Evolutionary conservation across 2,888 invertebrate genomes (phyloP), one percentile per base, ranked within the genome.

Genomic region (Parasteatoda lunata): DNA sequence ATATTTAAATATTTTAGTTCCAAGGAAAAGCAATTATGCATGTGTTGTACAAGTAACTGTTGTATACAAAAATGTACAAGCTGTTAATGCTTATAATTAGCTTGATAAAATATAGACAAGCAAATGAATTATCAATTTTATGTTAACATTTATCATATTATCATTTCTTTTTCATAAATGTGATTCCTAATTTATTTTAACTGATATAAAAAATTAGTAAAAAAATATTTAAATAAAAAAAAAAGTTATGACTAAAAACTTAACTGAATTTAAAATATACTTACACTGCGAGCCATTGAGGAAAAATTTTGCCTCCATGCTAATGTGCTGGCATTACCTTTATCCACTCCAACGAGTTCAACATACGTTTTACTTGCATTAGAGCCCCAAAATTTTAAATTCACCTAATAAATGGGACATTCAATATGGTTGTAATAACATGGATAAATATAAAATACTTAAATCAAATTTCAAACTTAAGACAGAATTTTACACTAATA

Each of bases 301-400:
- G 90, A 91, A 90, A 92, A 92, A 69, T 91, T 91, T 80, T 92
- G 91, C 88, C 91, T 91, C 88, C 92, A 89, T 51, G 91, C 84
- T 92, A 91, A 81, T 91, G 90, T n/a, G 90, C 90, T 90, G 3
- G 90, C 89, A 90, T 92, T 92, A 65, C 94, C 94, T 88, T 91
- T 92, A 89, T 93, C 93, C 90, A 95, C 95, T 82, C 90, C 91
- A 85, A 91, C 91, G 76, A 95, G 92, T 90, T 94, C 94, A 77
- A 94, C 93, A 72, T 93, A 92, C 3, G 94, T 93, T 89, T 93
- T 93, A 6, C 94, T 93, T 90, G 94, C 93, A 89, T 94, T 94
- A 5, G 94, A 93, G 70, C 93, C 93, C 92, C 94, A 93, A 59
- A 93, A 93, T 70, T 90, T 90, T 49, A 90, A 84, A 75, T 85